phyloP scores from a whole-genome alignment of 37 sponge, comb jelly and placozoan species.

The Haliclona indistincta region DNA sequence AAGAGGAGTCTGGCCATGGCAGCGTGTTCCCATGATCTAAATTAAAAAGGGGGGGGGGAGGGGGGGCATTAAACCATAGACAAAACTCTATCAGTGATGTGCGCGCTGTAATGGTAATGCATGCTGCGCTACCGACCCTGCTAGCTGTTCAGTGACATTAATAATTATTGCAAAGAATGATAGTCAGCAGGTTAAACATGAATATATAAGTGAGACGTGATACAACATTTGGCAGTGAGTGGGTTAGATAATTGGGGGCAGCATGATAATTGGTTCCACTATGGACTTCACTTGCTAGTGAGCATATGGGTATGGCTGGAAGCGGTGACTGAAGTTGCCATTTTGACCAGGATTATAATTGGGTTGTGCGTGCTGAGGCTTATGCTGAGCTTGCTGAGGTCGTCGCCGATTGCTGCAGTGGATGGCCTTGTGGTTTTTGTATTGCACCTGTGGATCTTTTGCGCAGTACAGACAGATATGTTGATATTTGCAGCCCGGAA shows the following conservation, averaged over 20 bases:
- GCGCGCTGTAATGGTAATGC: neutral
- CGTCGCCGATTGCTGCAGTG: neutral
- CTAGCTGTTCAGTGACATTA: too few species aligned
- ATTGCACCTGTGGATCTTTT: neutral
- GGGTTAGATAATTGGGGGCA: too few species aligned
- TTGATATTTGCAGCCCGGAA: constrained; percentile 5
- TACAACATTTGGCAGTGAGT: too few species aligned
- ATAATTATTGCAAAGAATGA: too few species aligned
- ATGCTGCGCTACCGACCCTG: neutral
- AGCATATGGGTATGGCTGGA: neutral
- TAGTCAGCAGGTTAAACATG: too few species aligned
- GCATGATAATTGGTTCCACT: too few species aligned
- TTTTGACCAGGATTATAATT: neutral
- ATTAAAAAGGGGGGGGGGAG: neutral
- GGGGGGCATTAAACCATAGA: neutral
- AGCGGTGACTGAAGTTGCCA: neutral
- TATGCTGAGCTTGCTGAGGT: neutral
- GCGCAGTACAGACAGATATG: constrained; percentile 7
- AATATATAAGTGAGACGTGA: too few species aligned
- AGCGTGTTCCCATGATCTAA: neutral
- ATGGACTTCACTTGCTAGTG: neutral
- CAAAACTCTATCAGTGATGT: neutral
- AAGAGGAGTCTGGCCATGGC: neutral
- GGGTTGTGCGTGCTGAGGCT: neutral
- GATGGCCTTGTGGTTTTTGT: constrained; percentile 13